Conservation (phyloP, 2,888 invertebrate species). For the Pharmacophagus antenor region DNA sequence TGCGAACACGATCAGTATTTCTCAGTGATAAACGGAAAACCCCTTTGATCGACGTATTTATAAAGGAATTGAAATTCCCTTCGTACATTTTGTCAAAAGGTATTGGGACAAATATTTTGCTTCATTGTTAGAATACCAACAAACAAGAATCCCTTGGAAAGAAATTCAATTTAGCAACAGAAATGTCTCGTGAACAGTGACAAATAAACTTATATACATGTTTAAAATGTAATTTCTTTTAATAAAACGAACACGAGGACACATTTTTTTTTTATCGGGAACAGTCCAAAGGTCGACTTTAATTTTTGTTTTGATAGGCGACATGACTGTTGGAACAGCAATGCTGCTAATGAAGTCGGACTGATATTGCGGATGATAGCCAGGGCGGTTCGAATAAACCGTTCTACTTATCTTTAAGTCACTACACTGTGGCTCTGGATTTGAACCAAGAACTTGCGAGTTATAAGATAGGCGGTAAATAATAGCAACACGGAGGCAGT, state of each 20-base stretch:
- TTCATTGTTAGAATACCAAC: slow-evolving; percentile 12
- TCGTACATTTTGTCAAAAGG: slow-evolving; percentile 4
- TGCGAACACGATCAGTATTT: slow-evolving; percentile 8
- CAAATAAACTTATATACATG: background rate
- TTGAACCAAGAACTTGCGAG: no score
- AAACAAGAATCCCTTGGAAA: slow-evolving; percentile 7
- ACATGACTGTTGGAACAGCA: no score
- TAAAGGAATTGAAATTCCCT: slow-evolving; percentile 22
- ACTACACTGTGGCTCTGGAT: no score
- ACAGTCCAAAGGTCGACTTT: no score
- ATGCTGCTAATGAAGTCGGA: no score
- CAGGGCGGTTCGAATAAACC: no score
- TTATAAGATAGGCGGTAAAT: no score
- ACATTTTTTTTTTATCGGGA: no score
- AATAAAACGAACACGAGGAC: background rate
- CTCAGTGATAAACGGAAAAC: slow-evolving; percentile 8
- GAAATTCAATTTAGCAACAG: slow-evolving; percentile 10
- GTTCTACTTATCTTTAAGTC: no score
- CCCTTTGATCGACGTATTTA: slow-evolving; percentile 17
- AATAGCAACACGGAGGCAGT: no score
- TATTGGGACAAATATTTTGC: slow-evolving; percentile 22
- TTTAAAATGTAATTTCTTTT: background rate
- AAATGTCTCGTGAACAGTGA: background rate
- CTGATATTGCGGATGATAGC: no score
- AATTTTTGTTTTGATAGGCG: no score